Evolutionary conservation across 2,888 invertebrate genomes (phyloP).

Genomic region (Oligia fasciuncula): DNA sequence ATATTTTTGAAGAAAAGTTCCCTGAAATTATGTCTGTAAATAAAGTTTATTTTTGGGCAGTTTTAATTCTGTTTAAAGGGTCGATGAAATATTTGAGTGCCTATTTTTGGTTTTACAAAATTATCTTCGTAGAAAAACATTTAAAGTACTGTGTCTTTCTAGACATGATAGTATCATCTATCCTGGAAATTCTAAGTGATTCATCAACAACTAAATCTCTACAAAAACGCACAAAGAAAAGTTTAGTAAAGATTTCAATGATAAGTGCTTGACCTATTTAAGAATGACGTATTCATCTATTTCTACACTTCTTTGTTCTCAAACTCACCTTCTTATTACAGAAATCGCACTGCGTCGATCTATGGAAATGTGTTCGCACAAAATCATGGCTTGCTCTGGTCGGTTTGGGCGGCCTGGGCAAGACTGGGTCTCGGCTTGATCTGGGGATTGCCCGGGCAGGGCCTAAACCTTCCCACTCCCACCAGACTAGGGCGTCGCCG

Average conservation of each 20-base stretch:
- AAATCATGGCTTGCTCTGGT: slow-evolving; percentile 92
- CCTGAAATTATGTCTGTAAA: slow-evolving; percentile 30
- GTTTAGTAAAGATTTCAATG: background rate
- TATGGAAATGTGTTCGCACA: slow-evolving; percentile 96
- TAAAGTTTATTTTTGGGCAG: slow-evolving; percentile 30
- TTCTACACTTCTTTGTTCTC: background rate
- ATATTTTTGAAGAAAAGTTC: slow-evolving; percentile 17
- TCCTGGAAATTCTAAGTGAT: background rate
- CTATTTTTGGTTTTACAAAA: background rate
- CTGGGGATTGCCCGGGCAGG: slow-evolving; percentile 78
- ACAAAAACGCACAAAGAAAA: background rate
- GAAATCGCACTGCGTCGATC: slow-evolving; percentile 97
- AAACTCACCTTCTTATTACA: slow-evolving; percentile 95
- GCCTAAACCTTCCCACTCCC: slow-evolving; percentile 92
- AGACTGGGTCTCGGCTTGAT: slow-evolving; percentile 74
- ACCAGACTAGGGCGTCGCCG: slow-evolving; percentile 96
- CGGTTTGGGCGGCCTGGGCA: slow-evolving; percentile 76
- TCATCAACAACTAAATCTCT: background rate
- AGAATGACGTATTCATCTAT: slow-evolving; percentile 2
- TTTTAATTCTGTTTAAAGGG: slow-evolving; percentile 6
- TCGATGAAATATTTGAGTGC: slow-evolving; percentile 3
- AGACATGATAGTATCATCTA: background rate
- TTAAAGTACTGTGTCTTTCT: background rate
- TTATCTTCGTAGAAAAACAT: background rate
- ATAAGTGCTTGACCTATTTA: slow-evolving; percentile 8